phyloP scores from a whole-genome alignment of 1,140 invertebrate species.

The Schlechtendalia chinensis region DNA sequence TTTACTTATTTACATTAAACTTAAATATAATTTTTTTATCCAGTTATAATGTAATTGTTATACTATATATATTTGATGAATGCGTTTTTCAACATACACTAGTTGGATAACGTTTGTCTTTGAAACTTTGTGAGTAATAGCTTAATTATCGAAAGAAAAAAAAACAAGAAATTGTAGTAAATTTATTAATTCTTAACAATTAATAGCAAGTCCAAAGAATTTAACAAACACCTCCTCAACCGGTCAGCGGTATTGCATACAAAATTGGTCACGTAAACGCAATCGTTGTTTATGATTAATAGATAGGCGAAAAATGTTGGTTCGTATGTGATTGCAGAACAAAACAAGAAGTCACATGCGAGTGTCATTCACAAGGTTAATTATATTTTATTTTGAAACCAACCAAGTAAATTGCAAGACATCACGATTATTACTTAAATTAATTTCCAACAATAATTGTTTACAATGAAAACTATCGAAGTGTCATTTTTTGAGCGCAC shows the following conservation, averaged over 20 bases:
- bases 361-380: slow-evolving; percentile 46
- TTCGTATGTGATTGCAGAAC: slow-evolving; percentile 31
- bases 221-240: not conserved
- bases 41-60: too few relatives aligned
- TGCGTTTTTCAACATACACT: too few relatives aligned
- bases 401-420: slow-evolving; percentile 1
- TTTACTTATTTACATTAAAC: too few relatives aligned
- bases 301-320: slow-evolving; percentile 21
- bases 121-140: too few relatives aligned
- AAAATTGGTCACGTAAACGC: slow-evolving; percentile 37
- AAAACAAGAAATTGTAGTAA: too few relatives aligned
- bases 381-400: slow-evolving; percentile 37
- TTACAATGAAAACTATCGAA: not conserved
- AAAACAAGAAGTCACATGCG: slow-evolving; percentile 34
- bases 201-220: not conserved
- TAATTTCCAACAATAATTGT: slow-evolving; percentile 15
- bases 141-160: too few relatives aligned
- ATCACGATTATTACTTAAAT: slow-evolving; percentile 38
- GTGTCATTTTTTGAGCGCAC: not conserved
- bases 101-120: too few relatives aligned
- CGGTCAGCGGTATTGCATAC: not conserved
- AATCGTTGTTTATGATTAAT: slow-evolving; percentile 42
- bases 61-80: too few relatives aligned
- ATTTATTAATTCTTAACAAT: too few relatives aligned
- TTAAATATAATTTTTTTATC: too few relatives aligned